Conservation (phyloP, 2,113 vertebrate genomes). For the Dryoscopus gambensis region DNA sequence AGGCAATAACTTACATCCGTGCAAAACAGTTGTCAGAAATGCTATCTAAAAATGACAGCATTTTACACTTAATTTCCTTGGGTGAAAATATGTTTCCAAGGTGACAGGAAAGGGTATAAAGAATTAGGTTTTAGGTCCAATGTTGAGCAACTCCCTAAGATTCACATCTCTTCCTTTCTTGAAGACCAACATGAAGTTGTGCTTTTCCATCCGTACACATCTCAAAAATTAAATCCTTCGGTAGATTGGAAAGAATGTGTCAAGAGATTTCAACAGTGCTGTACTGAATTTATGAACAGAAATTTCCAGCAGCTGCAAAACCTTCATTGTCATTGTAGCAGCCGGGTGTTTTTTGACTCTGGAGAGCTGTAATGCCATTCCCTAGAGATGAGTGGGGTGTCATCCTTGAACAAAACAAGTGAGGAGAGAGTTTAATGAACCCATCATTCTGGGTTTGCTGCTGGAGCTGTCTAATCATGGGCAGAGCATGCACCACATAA, state of each 20-base stretch:
- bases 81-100: not conserved
- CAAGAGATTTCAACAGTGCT: not conserved
- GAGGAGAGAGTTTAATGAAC: not conserved
- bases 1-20: not conserved
- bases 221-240: not conserved
- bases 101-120: not conserved
- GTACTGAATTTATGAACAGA: not conserved
- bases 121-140: not conserved
- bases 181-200: not conserved
- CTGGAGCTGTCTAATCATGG: not conserved
- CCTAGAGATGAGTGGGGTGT: not conserved
- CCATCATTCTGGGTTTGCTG: not conserved
- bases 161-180: not conserved
- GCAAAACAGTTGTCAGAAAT: not conserved
- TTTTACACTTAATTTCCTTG: not conserved
- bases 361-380: not conserved
- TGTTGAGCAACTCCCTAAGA: not conserved
- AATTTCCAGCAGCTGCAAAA: not conserved
- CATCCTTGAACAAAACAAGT: not conserved
- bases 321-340: not conserved
- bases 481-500: not conserved
- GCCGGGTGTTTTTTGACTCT: not conserved
- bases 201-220: not conserved
- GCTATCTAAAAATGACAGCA: not conserved
- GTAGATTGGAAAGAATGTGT: not conserved